A percentile compares a stretch with the other conserved stretches of the same genome.
These are phyloP conservation scores for Dendrolimus kikuchii DNA, from an alignment of 1,140 invertebrate species.

Conservation along the genomic window DNA sequence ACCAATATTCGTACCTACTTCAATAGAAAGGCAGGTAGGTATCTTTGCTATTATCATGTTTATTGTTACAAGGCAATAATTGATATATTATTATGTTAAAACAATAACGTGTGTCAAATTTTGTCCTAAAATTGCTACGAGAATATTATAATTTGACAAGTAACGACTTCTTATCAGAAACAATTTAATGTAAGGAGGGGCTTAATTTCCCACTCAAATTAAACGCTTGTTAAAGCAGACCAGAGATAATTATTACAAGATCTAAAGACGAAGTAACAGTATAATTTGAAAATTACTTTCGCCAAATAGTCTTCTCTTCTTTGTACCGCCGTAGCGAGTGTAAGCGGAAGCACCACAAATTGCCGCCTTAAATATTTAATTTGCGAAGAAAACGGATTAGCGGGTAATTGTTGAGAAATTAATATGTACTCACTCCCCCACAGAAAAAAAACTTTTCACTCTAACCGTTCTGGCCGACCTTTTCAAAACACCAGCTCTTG, in stretches of 20 bases:
- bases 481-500: background rate
- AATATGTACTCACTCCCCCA: constrained; percentile 22
- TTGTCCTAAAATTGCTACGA: constrained; percentile 8
- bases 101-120: too few species aligned
- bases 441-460: too few species aligned
- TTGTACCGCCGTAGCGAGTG: constrained; percentile 31
- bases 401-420: constrained; percentile 46
- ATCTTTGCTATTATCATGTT: background rate
- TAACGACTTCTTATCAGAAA: constrained; percentile 29
- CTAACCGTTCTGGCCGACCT: too few species aligned
- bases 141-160: constrained; percentile 19
- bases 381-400: constrained; percentile 58
- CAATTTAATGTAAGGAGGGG: constrained; percentile 37
- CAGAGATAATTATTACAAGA: constrained; percentile 64
- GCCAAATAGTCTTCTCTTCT: constrained; percentile 48
- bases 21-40: too few species aligned
- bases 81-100: too few species aligned
- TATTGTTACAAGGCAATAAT: too few species aligned
- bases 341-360: constrained; percentile 60
- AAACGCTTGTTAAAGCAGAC: constrained; percentile 59
- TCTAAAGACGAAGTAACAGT: constrained; percentile 60
- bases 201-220: constrained; percentile 52
- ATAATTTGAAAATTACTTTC: constrained; percentile 63
- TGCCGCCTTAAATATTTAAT: constrained; percentile 64
- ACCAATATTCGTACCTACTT: too few species aligned